A percentile compares a stretch with the other conserved stretches of the same genome.
Evolutionary conservation across 2,113 vertebrate genomes (phyloP).

Genomic region (Grus americana): DNA sequence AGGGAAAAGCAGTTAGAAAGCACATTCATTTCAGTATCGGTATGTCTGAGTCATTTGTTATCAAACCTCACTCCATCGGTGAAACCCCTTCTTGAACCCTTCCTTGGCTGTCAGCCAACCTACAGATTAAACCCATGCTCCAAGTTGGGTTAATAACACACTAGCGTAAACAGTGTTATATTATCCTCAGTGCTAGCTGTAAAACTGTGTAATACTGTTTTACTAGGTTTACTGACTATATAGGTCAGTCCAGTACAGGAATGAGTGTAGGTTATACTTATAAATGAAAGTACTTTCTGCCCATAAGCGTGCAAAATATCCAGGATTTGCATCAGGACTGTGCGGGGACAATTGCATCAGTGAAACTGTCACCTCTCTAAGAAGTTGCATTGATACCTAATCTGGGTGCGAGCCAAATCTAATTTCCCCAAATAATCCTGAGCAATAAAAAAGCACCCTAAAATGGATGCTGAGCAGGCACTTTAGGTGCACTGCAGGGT

Average conservation of each 20-base stretch:
- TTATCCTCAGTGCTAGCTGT: neutral
- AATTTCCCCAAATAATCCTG: neutral
- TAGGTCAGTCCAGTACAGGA: neutral
- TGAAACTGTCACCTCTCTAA: neutral
- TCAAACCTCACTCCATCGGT: neutral
- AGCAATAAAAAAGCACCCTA: neutral
- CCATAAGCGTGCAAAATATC: neutral
- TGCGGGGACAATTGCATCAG: neutral
- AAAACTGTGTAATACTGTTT: neutral
- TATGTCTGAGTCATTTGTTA: neutral
- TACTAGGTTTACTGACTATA: neutral
- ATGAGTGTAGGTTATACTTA: neutral
- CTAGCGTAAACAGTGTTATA: neutral
- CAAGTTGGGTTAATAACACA: neutral
- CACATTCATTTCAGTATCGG: neutral
- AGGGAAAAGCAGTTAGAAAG: neutral
- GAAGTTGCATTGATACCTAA: neutral
- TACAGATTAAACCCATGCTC: constrained; percentile 6
- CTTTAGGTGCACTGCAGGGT: neutral
- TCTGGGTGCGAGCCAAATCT: neutral
- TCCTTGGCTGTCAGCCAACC: neutral
- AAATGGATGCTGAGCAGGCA: neutral
- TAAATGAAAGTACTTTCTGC: neutral
- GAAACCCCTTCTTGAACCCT: neutral
- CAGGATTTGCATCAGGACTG: neutral